Evolutionary conservation across 2,113 vertebrate species (phyloP).

Genomic region (Sapayoa aenigma): DNA sequence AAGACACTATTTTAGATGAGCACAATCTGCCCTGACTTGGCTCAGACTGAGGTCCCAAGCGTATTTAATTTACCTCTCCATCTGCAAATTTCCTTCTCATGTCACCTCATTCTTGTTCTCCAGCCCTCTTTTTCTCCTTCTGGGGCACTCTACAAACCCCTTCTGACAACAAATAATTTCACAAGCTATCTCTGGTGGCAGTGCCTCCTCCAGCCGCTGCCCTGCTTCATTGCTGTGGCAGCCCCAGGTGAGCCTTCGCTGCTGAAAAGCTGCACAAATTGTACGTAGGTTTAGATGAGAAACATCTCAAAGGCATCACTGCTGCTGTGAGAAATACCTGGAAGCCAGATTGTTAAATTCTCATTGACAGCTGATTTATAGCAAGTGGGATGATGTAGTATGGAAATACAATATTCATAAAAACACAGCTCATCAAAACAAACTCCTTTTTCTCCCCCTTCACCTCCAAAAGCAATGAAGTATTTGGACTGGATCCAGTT

Average conservation of each 20-base stretch:
- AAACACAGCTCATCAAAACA: not conserved
- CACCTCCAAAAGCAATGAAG: not conserved
- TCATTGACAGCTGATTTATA: not conserved
- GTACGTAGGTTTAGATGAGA: not conserved
- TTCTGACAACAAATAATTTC: not conserved
- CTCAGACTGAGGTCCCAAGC: not conserved
- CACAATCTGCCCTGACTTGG: not conserved
- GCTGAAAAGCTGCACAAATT: not conserved
- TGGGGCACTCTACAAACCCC: not conserved
- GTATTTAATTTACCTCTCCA: not conserved
- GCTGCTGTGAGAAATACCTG: not conserved
- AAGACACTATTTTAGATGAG: not conserved
- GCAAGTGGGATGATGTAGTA: not conserved
- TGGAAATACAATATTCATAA: not conserved
- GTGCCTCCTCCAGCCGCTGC: not conserved
- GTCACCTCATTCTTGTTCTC: not conserved
- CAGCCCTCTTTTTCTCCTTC: not conserved
- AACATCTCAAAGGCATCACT: not conserved
- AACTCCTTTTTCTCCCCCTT: rapidly evolving
- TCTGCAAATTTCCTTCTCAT: not conserved
- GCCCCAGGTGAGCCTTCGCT: not conserved
- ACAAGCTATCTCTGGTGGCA: not conserved
- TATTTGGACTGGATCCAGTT: not conserved
- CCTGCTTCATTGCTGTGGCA: not conserved
- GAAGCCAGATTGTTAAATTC: not conserved